Conservation (phyloP, 1,140 invertebrate species). For the Bicyclus anynana region DNA sequence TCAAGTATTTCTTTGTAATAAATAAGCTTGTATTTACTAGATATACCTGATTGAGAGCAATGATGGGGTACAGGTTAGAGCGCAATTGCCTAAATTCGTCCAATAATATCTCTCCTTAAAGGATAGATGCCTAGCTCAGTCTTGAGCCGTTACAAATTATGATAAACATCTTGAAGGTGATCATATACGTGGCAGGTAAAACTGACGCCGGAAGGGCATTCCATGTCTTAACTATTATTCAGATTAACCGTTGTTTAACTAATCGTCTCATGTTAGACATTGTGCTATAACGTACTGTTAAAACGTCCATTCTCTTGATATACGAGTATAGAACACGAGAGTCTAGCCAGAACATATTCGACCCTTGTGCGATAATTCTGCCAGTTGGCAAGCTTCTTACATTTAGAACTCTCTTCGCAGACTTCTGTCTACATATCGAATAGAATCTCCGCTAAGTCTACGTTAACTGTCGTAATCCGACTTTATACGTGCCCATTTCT, state of each 20-base stretch:
- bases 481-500: constrained; percentile 32
- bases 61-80: too few species aligned
- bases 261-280: background rate
- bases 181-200: too few species aligned
- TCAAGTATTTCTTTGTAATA: too few species aligned
- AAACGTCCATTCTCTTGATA: constrained; percentile 2
- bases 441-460: constrained; percentile 39
- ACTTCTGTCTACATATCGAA: constrained; percentile 39
- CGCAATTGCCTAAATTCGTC: too few species aligned
- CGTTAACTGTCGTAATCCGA: constrained; percentile 50
- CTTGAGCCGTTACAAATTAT: too few species aligned
- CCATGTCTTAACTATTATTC: too few species aligned
- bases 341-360: constrained; percentile 41
- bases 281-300: background rate
- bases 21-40: too few species aligned
- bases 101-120: too few species aligned
- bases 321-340: constrained; percentile 18
- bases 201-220: too few species aligned
- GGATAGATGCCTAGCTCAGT: too few species aligned
- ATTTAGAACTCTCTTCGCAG: constrained; percentile 48
- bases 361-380: constrained; percentile 39
- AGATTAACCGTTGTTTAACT: background rate
- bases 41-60: too few species aligned
- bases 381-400: constrained; percentile 51
- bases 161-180: too few species aligned